These are phyloP conservation scores for Aegotheles bennettii DNA, from an alignment of 2,113 vertebrate species.

Conservation along the genomic window DNA sequence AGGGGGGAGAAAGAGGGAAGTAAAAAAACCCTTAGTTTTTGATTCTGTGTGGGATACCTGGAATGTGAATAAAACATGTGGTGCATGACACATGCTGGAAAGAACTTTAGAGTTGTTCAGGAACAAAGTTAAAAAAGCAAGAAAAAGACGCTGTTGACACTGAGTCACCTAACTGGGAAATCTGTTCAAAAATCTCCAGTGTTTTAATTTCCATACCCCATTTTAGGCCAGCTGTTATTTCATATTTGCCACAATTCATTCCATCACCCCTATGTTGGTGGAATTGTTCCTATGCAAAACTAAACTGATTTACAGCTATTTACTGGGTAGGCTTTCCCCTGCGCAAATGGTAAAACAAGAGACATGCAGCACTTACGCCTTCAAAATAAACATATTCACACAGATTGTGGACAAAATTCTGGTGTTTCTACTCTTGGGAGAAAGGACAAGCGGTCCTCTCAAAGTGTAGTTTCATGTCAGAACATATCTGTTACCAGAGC, in stretches of 20 bases:
- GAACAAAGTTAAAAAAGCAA: not conserved
- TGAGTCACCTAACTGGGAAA: slow-evolving; percentile 35
- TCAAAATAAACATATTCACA: not conserved
- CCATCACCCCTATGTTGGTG: not conserved
- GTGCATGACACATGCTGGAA: not conserved
- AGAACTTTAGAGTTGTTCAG: not conserved
- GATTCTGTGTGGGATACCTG: slow-evolving; percentile 1
- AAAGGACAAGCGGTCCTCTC: not conserved
- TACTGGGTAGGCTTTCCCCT: not conserved
- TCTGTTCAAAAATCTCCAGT: not conserved
- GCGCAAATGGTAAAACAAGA: not conserved
- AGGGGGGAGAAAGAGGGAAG: not conserved
- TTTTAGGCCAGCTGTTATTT: not conserved
- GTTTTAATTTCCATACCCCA: not conserved
- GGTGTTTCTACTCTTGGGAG: not conserved
- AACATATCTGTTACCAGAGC: not conserved
- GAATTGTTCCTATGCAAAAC: not conserved
- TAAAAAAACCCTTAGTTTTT: not conserved
- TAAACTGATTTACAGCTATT: not conserved
- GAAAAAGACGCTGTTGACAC: not conserved
- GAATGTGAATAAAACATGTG: not conserved
- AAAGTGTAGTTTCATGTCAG: not conserved
- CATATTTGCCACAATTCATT: not conserved
- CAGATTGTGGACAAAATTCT: not conserved
- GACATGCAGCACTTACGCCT: not conserved